Percentiles rank a stretch among this genome's conserved stretches.
These are phyloP conservation scores for Thecocarcelia acutangulata DNA, from an alignment of 2,888 invertebrate genomes.

Conservation along the genomic window DNA sequence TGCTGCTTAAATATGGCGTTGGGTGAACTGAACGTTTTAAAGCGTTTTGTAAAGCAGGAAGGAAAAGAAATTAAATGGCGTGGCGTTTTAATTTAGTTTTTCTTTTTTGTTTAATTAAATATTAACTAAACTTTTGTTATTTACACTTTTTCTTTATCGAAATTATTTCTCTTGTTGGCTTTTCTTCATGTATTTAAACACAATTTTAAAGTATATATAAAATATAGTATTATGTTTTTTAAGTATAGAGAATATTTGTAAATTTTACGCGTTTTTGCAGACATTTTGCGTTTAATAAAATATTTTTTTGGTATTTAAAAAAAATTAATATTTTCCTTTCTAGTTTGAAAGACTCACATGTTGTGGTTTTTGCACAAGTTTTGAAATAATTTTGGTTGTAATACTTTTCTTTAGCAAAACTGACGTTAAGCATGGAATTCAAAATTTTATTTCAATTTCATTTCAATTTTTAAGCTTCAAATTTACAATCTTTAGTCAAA, in stretches of 20 bases:
- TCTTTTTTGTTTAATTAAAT: neutral
- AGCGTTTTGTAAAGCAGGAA: too few species aligned
- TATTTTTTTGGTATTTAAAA: neutral
- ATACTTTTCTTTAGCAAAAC: too few species aligned
- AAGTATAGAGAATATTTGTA: conserved; percentile 59
- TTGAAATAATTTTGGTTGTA: too few species aligned
- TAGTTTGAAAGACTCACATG: too few species aligned
- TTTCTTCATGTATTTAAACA: conserved; percentile 58
- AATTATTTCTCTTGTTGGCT: neutral
- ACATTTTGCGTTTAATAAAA: conserved; percentile 37
- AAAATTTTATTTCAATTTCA: too few species aligned
- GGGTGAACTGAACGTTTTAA: neutral
- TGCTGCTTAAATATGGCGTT: conserved; percentile 23
- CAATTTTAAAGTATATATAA: conserved; percentile 51
- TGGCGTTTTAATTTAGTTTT: conserved; percentile 7
- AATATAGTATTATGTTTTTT: conserved; percentile 56
- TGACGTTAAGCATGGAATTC: too few species aligned
- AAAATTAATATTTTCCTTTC: neutral
- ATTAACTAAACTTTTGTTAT: conserved; percentile 20
- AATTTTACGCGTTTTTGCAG: conserved; percentile 53
- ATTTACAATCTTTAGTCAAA: too few species aligned
- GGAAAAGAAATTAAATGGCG: neutral
- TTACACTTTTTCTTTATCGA: conserved; percentile 39
- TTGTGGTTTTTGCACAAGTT: too few species aligned
- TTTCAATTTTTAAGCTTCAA: too few species aligned